Conservation (phyloP, 2,113 vertebrate genomes). For the Tenrec ecaudatus region DNA sequence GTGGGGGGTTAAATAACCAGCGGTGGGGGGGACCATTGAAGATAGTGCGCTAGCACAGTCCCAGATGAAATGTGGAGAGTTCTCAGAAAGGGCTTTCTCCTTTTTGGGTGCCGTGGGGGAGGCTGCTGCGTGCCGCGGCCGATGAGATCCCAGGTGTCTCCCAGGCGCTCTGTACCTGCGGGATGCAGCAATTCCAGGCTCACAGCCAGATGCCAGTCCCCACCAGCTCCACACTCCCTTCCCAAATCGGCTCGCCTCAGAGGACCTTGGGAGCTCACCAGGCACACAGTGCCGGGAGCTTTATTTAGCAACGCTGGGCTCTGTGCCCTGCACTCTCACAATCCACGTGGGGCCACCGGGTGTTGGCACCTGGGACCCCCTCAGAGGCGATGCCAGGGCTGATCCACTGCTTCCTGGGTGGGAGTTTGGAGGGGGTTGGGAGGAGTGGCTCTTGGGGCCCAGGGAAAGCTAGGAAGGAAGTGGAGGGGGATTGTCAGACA, state of each 20-base stretch:
- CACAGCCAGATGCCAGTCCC: constrained; percentile 32
- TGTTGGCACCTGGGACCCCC: constrained; percentile 52
- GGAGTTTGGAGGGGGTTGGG: constrained; percentile 26
- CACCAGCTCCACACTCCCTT: constrained; percentile 72
- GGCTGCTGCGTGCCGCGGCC: neutral
- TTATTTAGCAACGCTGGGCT: constrained; percentile 59
- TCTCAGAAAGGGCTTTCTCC: neutral
- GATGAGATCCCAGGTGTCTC: neutral
- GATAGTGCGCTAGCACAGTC: neutral
- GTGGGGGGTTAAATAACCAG: neutral
- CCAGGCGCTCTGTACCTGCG: neutral
- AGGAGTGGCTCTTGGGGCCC: neutral
- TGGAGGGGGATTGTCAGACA: constrained; percentile 61
- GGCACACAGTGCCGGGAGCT: neutral
- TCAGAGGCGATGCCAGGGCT: neutral
- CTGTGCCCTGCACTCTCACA: neutral
- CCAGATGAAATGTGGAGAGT: neutral
- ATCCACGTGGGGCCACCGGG: constrained; percentile 23
- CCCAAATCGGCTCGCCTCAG: constrained; percentile 64
- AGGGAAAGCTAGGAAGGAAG: constrained; percentile 63
- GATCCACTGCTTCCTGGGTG: constrained; percentile 44
- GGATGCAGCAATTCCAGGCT: neutral
- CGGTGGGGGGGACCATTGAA: neutral
- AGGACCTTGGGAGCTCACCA: constrained; percentile 63
- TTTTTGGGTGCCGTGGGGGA: neutral